A percentile compares a stretch with the other conserved stretches of the same genome.
These are phyloP conservation scores for Iselma pallidipennis DNA, from an alignment of 2,888 invertebrate species.

Conservation along the genomic window DNA sequence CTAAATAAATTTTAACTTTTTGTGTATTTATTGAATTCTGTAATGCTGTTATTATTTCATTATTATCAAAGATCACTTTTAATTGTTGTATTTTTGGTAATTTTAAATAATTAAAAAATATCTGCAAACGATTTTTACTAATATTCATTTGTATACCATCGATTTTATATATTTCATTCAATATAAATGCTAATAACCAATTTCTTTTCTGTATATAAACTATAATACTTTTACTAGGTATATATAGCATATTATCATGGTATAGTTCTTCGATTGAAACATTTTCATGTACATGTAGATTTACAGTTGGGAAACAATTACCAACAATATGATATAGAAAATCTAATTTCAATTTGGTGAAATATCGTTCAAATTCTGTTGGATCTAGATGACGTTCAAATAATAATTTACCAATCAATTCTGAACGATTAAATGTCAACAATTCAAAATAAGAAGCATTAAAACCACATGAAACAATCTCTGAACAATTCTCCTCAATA, in stretches of 20 bases:
- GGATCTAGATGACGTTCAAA: slow-evolving; percentile 70
- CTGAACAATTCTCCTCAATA: slow-evolving; percentile 47
- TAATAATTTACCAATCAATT: slow-evolving; percentile 68
- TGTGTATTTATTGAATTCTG: slow-evolving; percentile 59
- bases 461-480: slow-evolving; percentile 48
- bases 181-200: slow-evolving; percentile 71
- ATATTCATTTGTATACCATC: slow-evolving; percentile 61
- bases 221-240: slow-evolving; percentile 61
- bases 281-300: slow-evolving; percentile 56
- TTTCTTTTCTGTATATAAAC: slow-evolving; percentile 68
- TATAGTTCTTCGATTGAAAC: slow-evolving; percentile 59
- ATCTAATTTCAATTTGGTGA: slow-evolving; percentile 72
- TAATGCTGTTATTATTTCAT: slow-evolving; percentile 64
- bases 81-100: slow-evolving; percentile 60
- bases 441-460: slow-evolving; percentile 59
- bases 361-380: slow-evolving; percentile 69
- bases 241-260: slow-evolving; percentile 44
- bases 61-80: slow-evolving; percentile 63
- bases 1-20: slow-evolving; percentile 58
- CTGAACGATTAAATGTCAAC: slow-evolving; percentile 61
- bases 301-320: slow-evolving; percentile 72
- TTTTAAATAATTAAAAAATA: slow-evolving; percentile 64
- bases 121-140: slow-evolving; percentile 59
- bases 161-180: slow-evolving; percentile 66
- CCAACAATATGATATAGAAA: slow-evolving; percentile 72